Conservation (phyloP, 1,140 invertebrate species). For the Bombus fervidus region DNA sequence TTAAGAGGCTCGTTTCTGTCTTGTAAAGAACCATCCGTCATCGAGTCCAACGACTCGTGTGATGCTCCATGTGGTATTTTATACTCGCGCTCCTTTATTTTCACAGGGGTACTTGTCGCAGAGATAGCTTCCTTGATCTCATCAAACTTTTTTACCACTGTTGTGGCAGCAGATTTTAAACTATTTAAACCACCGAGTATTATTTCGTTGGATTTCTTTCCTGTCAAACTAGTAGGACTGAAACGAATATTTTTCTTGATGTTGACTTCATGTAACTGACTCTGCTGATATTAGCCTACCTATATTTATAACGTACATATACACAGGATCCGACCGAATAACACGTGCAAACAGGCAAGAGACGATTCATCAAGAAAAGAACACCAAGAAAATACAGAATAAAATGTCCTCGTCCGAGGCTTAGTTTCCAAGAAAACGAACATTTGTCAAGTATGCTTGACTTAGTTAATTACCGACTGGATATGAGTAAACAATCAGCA, state of each 20-base stretch:
- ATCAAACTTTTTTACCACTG: conserved; percentile 94
- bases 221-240: conserved; percentile 91
- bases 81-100: conserved; percentile 83
- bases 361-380: too few relatives aligned
- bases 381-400: too few relatives aligned
- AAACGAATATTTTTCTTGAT: conserved; percentile 64
- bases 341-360: too few relatives aligned
- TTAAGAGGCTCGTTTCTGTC: conserved; percentile 78
- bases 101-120: conserved; percentile 92
- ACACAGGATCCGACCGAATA: too few relatives aligned
- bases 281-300: too few relatives aligned
- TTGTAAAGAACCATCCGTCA: conserved; percentile 80
- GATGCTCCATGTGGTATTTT: conserved; percentile 77
- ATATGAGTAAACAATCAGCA: too few relatives aligned
- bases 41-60: conserved; percentile 79
- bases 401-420: too few relatives aligned
- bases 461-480: too few relatives aligned
- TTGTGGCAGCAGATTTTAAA: conserved; percentile 92
- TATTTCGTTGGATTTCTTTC: conserved; percentile 94
- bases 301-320: too few relatives aligned
- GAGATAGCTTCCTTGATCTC: conserved; percentile 96
- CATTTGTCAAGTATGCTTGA: too few relatives aligned
- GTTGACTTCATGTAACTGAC: neutral
- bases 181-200: conserved; percentile 93
- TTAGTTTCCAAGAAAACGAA: too few relatives aligned